phyloP scores from a whole-genome alignment of 35 echinoderm and acorn worm species.

The Anneissia japonica region DNA sequence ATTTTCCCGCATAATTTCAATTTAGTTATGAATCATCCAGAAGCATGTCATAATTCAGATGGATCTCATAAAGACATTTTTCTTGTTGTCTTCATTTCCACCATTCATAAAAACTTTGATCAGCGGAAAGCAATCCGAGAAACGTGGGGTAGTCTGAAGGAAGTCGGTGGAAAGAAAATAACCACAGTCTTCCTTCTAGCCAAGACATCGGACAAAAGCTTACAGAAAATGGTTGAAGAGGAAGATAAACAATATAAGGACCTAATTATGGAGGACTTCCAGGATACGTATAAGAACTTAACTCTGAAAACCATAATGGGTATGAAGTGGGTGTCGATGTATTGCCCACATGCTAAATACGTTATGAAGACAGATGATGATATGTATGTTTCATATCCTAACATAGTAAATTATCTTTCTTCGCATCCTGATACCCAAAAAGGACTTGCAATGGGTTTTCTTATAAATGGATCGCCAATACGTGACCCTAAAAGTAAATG shows the following conservation, averaged over 20 bases:
- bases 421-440: not conserved
- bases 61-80: constrained; percentile 32
- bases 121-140: constrained; percentile 74
- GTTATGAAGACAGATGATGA: constrained; percentile 95
- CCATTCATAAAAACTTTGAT: constrained; percentile 96
- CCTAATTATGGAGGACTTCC: constrained; percentile 83
- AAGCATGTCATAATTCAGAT: constrained; percentile 39
- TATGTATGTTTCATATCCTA: constrained; percentile 77
- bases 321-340: constrained; percentile 71
- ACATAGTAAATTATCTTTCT: constrained; percentile 48
- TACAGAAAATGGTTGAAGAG: constrained; percentile 56
- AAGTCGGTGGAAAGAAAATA: constrained; percentile 54
- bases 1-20: constrained; percentile 55
- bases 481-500: constrained; percentile 97
- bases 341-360: constrained; percentile 70
- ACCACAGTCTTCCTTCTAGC: constrained; percentile 82
- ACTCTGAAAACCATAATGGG: constrained; percentile 91
- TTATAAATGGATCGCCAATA: constrained; percentile 78
- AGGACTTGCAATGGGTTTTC: constrained; percentile 61
- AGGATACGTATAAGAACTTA: constrained; percentile 93
- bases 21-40: constrained; percentile 48
- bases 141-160: constrained; percentile 72
- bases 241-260: constrained; percentile 76
- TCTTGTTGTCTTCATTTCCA: constrained; percentile 41
- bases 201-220: constrained; percentile 40